Percentiles rank a stretch among this genome's conserved stretches.
These are phyloP conservation scores for Trididemnum clinides DNA, from an alignment of 23 tunicate genomes.

Conservation along the genomic window DNA sequence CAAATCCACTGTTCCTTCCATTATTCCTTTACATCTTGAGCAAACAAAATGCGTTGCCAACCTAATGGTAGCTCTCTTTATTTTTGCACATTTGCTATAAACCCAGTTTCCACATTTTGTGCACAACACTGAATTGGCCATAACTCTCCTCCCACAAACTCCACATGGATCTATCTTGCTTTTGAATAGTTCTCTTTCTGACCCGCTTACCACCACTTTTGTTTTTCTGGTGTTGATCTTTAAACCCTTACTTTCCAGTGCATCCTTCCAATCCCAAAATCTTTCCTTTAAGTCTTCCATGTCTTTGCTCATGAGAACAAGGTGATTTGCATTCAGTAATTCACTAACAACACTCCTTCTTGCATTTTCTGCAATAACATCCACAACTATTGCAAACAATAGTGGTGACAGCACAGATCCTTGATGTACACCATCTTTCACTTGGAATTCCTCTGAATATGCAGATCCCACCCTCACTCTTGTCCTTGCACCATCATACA, in stretches of 20 bases:
- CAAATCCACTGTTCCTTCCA: not conserved
- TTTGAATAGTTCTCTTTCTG: not conserved
- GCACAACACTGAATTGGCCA: not conserved
- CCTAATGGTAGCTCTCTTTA: not conserved
- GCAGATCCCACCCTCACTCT: too few species aligned
- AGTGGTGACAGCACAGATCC: too few species aligned
- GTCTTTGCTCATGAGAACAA: not conserved
- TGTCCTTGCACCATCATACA: too few species aligned
- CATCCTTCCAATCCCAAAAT: not conserved
- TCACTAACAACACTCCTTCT: not conserved
- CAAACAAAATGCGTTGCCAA: not conserved
- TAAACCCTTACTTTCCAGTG: not conserved
- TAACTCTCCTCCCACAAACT: not conserved
- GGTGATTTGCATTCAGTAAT: not conserved
- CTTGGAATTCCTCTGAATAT: too few species aligned
- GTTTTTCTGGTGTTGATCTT: not conserved
- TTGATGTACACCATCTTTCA: too few species aligned
- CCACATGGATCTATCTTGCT: not conserved
- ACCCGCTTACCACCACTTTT: not conserved
- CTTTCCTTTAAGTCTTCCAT: not conserved
- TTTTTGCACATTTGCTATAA: not conserved
- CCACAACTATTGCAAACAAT: too few species aligned
- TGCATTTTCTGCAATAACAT: not conserved
- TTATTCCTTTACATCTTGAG: not conserved
- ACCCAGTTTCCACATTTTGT: not conserved